Conservation (phyloP, 2,797 vertebrate genomes). For the Scolopax bukidnonensis region DNA sequence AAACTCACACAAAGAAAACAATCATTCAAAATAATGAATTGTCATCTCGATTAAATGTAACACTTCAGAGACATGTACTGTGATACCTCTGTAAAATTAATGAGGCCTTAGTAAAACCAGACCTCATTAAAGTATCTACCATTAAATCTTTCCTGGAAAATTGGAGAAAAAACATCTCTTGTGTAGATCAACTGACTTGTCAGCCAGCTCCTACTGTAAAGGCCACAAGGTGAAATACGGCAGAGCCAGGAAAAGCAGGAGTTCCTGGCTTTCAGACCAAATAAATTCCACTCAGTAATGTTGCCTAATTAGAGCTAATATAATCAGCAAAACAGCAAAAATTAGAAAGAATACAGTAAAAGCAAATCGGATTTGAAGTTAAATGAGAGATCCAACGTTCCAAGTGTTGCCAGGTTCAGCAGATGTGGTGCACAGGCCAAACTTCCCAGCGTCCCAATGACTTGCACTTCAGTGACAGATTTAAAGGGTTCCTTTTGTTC, state of each 20-base stretch:
- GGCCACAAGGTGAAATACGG: not conserved
- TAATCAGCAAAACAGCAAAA: not conserved
- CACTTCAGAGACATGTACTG: not conserved
- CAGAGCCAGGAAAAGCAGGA: constrained; percentile 17
- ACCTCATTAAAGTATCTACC: constrained; percentile 36
- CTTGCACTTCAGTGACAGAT: not conserved
- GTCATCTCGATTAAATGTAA: constrained; percentile 15
- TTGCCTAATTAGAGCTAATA: constrained; percentile 1
- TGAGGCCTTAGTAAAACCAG: constrained; percentile 32
- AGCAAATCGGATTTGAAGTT: not conserved
- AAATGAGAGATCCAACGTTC: not conserved
- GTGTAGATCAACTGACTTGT: constrained; percentile 34
- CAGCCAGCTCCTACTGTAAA: constrained; percentile 60
- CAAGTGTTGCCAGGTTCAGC: not conserved
- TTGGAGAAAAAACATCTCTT: not conserved
- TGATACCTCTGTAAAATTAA: constrained; percentile 45
- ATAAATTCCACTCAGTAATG: constrained; percentile 12
- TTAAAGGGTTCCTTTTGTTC: not conserved
- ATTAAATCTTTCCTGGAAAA: constrained; percentile 55
- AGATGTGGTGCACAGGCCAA: not conserved
- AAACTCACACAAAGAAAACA: constrained; percentile 19
- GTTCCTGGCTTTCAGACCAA: constrained; percentile 9
- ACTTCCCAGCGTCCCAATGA: not conserved
- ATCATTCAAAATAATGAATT: constrained; percentile 7
- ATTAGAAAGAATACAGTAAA: not conserved